Conservation (phyloP, 2,113 vertebrate genomes). For the Tachuris rubrigastra region DNA sequence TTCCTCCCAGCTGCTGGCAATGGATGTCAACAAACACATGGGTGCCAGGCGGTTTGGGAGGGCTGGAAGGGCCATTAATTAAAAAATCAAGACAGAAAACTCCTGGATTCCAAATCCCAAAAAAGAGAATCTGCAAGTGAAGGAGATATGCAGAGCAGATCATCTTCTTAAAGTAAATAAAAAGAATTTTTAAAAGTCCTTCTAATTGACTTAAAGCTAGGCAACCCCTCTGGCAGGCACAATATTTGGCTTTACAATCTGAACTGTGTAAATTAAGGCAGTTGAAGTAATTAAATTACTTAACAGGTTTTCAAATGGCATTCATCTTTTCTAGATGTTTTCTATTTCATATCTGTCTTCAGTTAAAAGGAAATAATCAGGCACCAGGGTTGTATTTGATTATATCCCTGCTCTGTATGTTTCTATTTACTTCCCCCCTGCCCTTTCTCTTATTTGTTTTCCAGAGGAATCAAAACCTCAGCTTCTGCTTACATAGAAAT, state of each 20-base stretch:
- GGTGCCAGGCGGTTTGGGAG: background rate
- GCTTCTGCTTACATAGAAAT: background rate
- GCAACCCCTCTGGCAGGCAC: background rate
- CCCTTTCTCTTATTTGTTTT: background rate
- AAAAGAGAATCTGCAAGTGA: background rate
- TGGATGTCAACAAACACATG: accelerated
- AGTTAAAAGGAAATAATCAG: background rate
- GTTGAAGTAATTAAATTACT: conserved; percentile 48
- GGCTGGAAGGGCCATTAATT: background rate
- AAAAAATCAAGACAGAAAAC: background rate
- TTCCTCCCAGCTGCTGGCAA: background rate
- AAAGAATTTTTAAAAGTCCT: background rate
- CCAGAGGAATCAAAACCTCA: background rate
- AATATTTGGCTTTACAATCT: background rate
- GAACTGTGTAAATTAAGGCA: conserved; percentile 25
- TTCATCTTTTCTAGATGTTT: background rate
- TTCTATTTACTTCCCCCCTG: background rate
- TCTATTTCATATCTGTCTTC: background rate
- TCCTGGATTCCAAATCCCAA: background rate
- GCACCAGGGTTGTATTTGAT: background rate
- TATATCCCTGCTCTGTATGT: background rate
- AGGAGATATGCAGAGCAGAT: background rate
- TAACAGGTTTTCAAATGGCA: background rate
- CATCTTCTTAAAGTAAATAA: background rate
- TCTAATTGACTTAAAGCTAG: conserved; percentile 1